Conservation (phyloP, 1,140 invertebrate genomes). For the Polyergus mexicanus region DNA sequence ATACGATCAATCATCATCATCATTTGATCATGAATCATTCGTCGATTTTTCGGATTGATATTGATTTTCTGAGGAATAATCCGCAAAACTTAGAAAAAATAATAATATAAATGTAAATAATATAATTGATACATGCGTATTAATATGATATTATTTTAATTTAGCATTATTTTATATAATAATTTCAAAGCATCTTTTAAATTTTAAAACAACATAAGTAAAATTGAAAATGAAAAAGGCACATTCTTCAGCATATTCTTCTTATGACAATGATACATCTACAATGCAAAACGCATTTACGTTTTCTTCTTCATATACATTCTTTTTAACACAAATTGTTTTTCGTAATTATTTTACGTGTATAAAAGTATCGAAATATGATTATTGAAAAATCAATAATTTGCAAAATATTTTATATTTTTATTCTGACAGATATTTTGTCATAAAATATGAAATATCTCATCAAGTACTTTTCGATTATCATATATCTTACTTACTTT, state of each 20-base stretch:
- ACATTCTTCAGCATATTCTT: too few relatives aligned
- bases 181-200: conserved; percentile 1
- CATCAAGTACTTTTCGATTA: too few relatives aligned
- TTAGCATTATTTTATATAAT: background rate
- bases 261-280: too few relatives aligned
- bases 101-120: background rate
- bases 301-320: background rate
- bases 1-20: background rate
- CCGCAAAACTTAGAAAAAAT: background rate
- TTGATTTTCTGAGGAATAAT: background rate
- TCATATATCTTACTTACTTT: too few relatives aligned
- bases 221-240: background rate
- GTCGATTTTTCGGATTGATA: background rate
- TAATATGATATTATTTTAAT: conserved; percentile 3
- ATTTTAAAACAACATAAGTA: background rate
- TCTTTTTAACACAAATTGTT: background rate
- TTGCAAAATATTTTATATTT: background rate
- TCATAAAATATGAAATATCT: too few relatives aligned
- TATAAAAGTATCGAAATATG: background rate
- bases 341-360: background rate
- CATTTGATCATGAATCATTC: background rate
- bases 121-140: too few relatives aligned
- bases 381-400: background rate
- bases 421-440: background rate
- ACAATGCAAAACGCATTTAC: too few relatives aligned